A percentile compares a stretch with the other conserved stretches of the same genome.
Conservation (phyloP, 1,140 invertebrate genomes). For the Manduca sexta region DNA sequence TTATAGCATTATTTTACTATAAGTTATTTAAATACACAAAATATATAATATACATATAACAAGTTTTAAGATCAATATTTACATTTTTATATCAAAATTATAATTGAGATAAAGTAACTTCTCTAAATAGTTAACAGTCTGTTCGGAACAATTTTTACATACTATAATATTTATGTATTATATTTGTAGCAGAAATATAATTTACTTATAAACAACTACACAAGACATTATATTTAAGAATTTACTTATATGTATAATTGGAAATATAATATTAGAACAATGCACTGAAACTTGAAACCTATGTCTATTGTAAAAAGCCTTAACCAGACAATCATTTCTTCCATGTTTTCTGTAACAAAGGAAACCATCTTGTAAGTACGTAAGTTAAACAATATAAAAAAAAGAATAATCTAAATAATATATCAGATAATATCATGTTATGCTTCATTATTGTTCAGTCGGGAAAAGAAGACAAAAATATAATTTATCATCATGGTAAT, state of each 20-base stretch:
- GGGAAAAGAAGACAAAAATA: constrained; percentile 26
- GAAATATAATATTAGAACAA: background rate
- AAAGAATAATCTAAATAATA: background rate
- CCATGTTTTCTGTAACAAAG: constrained; percentile 28
- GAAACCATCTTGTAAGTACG: constrained; percentile 4
- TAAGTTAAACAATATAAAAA: background rate
- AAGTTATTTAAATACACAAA: too few relatives aligned
- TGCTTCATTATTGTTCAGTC: constrained; percentile 23
- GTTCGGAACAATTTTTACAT: too few relatives aligned
- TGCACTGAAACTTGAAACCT: background rate
- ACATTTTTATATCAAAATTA: too few relatives aligned
- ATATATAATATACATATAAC: too few relatives aligned
- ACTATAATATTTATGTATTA: too few relatives aligned
- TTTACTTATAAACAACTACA: background rate
- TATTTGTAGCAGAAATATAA: background rate
- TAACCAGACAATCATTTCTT: constrained; percentile 1
- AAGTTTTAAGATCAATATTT: too few relatives aligned
- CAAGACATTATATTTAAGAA: background rate
- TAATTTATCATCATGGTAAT: constrained; percentile 10
- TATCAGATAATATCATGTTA: background rate
- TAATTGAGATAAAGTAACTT: too few relatives aligned
- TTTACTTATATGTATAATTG: background rate
- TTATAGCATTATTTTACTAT: too few relatives aligned
- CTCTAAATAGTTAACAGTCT: too few relatives aligned
- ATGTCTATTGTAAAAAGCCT: background rate